Evolutionary conservation across 2,888 invertebrate species (phyloP).

Genomic region (Piscicola geometra): DNA sequence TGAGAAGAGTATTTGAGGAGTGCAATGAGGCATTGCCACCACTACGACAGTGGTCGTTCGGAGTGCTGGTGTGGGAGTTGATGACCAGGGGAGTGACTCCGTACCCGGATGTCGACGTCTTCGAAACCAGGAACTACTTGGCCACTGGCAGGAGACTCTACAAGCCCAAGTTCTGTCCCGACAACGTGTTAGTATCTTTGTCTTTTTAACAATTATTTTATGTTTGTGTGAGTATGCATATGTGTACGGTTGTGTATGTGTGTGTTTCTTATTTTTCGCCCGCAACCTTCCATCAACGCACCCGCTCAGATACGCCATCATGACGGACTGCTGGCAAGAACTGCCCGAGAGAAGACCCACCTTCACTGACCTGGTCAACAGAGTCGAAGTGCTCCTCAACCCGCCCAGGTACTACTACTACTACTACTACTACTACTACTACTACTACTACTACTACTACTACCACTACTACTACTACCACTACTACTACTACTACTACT

Average conservation of each 20-base stretch:
- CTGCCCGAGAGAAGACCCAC: constrained; percentile 41
- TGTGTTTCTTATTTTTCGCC: not conserved
- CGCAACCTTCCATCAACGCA: not conserved
- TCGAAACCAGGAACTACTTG: constrained; percentile 57
- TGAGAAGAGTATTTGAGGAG: no score
- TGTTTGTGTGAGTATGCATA: not conserved
- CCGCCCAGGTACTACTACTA: constrained; percentile 33
- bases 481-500: constrained; percentile 27
- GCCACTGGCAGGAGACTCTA: constrained; percentile 57
- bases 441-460: not conserved
- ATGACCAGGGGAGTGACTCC: constrained; percentile 58
- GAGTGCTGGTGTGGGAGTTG: constrained; percentile 58
- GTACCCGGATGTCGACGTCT: constrained; percentile 58
- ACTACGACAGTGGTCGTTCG: constrained; percentile 58
- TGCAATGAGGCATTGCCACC: no score
- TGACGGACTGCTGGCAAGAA: constrained; percentile 44
- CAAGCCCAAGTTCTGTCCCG: constrained; percentile 58
- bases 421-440: not conserved
- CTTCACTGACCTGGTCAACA: constrained; percentile 45
- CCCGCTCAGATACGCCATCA: constrained; percentile 41
- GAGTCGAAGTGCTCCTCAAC: constrained; percentile 42
- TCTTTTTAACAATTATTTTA: no score
- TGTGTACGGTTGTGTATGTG: not conserved
- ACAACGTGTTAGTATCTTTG: constrained; percentile 43
- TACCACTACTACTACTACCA: constrained; percentile 21